Conservation (phyloP, 2,797 vertebrate species). For the Enoplosus armatus region DNA sequence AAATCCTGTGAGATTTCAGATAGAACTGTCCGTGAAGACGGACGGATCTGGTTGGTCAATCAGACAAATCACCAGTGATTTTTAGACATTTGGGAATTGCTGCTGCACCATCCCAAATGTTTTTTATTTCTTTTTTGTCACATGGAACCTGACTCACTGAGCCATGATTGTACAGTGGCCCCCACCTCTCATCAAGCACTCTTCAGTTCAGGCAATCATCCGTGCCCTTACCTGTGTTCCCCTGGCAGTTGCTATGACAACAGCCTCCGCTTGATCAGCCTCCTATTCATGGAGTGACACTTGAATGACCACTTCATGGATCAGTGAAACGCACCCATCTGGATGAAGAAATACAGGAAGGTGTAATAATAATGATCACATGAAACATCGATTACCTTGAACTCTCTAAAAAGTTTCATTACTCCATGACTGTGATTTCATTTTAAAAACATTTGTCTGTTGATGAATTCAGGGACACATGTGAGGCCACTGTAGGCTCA, state of each 20-base stretch:
- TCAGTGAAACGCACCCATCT: constrained; percentile 77
- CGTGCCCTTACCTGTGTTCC: constrained; percentile 82
- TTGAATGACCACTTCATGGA: constrained; percentile 83
- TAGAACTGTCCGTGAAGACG: constrained; percentile 44
- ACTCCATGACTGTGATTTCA: constrained; percentile 27
- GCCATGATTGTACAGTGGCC: constrained; percentile 78
- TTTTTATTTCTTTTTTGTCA: constrained; percentile 39
- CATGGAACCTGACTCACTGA: constrained; percentile 56
- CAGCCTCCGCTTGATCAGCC: constrained; percentile 82
- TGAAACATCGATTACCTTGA: constrained; percentile 54
- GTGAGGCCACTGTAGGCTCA: not conserved
- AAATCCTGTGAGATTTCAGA: constrained; percentile 43
- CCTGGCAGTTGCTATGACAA: constrained; percentile 83
- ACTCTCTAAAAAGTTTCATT: constrained; percentile 42
- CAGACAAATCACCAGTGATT: constrained; percentile 45
- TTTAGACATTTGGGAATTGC: constrained; percentile 57
- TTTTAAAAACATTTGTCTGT: constrained; percentile 46
- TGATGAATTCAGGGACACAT: constrained; percentile 19
- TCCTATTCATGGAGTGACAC: constrained; percentile 83
- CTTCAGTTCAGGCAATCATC: constrained; percentile 85
- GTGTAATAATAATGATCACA: constrained; percentile 56
- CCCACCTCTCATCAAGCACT: constrained; percentile 80
- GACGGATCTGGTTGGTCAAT: constrained; percentile 45
- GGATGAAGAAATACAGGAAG: constrained; percentile 64
- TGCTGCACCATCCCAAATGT: constrained; percentile 37